These are phyloP conservation scores for Ectemnius lituratus DNA, from an alignment of 2,888 invertebrate species.

Conservation along the genomic window DNA sequence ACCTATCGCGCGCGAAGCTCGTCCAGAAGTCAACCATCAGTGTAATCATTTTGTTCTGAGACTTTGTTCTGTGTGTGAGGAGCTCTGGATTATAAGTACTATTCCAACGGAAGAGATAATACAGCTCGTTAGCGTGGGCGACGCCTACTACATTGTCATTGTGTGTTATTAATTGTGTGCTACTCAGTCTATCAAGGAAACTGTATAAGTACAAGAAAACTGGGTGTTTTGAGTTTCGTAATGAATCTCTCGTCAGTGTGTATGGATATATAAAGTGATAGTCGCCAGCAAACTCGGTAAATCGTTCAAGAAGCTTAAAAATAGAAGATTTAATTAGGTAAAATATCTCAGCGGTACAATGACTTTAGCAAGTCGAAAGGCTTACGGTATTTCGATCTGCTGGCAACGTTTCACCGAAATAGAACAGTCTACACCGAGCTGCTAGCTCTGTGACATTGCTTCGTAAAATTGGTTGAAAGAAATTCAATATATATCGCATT, in stretches of 20 bases:
- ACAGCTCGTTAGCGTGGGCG: neutral
- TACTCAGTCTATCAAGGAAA: neutral
- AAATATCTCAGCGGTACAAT: neutral
- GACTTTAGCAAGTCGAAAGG: neutral
- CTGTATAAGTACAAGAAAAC: neutral
- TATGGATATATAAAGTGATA: neutral
- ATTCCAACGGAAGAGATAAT: neutral
- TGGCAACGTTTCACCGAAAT: conserved; percentile 33
- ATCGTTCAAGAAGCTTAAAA: neutral
- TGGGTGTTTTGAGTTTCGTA: neutral
- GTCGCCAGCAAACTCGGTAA: neutral
- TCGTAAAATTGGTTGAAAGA: neutral
- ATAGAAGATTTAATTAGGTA: too few relatives aligned
- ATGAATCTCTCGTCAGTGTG: neutral
- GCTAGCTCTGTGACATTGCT: neutral
- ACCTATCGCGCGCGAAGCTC: conserved; percentile 28
- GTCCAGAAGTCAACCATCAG: conserved; percentile 28
- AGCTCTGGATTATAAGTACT: neutral
- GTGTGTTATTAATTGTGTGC: neutral
- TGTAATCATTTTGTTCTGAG: conserved; percentile 18
- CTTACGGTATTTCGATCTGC: conserved; percentile 42
- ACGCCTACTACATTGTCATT: neutral
- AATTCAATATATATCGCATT: neutral
- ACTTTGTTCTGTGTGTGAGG: neutral
- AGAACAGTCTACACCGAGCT: conserved; percentile 31